phyloP scores from a whole-genome alignment of 2,113 vertebrate species.

The Daboia siamensis region DNA sequence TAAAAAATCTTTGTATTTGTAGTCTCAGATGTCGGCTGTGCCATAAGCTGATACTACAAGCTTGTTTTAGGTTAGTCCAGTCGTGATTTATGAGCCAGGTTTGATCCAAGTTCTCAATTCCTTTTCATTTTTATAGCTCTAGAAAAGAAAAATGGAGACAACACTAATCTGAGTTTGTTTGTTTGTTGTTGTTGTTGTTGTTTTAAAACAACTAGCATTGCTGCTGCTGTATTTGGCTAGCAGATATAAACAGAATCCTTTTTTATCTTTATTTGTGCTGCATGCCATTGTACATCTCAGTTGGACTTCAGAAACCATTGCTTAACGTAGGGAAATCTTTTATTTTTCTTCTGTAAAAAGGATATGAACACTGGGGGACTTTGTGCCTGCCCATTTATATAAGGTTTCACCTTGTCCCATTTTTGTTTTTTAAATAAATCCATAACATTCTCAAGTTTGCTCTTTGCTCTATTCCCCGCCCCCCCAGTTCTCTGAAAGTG shows the following conservation, averaged over 20 bases:
- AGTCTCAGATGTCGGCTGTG: conserved; percentile 29
- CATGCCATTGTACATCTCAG: neutral
- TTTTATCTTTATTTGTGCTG: neutral
- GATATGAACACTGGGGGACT: neutral
- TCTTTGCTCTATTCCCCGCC: neutral
- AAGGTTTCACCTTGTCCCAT: neutral
- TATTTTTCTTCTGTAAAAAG: neutral
- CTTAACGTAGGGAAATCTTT: neutral
- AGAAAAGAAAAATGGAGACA: neutral
- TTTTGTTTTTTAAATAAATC: too few species aligned
- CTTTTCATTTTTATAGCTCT: neutral
- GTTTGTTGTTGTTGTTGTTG: neutral
- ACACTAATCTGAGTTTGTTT: neutral
- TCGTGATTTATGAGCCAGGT: neutral
- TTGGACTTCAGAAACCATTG: neutral
- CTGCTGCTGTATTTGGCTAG: neutral
- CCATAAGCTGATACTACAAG: neutral
- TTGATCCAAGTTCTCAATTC: neutral
- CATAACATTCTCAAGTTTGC: neutral
- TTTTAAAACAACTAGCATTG: neutral
- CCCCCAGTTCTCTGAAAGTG: neutral
- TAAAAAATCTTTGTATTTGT: conserved; percentile 60
- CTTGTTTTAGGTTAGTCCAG: neutral
- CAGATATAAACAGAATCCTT: neutral
- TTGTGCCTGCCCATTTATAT: neutral